Evolutionary conservation across 2,888 invertebrate species (phyloP).

Genomic region (Ceratothoa steindachneri): DNA sequence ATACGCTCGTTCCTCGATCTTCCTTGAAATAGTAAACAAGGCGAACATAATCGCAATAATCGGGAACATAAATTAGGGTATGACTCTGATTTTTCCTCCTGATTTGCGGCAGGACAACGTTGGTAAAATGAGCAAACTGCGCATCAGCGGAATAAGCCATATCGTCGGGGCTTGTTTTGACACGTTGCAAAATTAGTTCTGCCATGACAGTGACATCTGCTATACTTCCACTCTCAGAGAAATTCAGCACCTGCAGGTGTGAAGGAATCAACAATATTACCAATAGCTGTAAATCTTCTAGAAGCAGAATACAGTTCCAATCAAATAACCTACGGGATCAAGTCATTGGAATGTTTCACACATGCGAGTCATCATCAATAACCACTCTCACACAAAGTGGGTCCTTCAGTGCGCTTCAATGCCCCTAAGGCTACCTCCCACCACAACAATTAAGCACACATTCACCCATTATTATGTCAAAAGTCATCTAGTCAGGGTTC

Average conservation of each 20-base stretch:
- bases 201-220: background rate
- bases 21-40: slow-evolving; percentile 29
- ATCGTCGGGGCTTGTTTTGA: background rate
- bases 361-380: too few species aligned
- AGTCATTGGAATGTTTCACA: too few species aligned
- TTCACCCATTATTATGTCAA: too few species aligned
- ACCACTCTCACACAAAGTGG: too few species aligned
- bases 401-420: too few species aligned
- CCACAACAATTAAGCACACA: too few species aligned
- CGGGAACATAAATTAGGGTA: slow-evolving; percentile 31
- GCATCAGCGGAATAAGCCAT: background rate
- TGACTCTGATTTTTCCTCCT: background rate
- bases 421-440: too few species aligned
- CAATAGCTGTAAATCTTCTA: too few species aligned
- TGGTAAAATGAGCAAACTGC: background rate
- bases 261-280: too few species aligned
- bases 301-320: too few species aligned
- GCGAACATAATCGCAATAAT: slow-evolving; percentile 39
- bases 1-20: slow-evolving; percentile 25
- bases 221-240: background rate
- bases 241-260: background rate
- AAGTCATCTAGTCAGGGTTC: too few species aligned
- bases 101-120: background rate
- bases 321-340: too few species aligned
- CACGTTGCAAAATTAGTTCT: background rate